A percentile compares a stretch with the other conserved stretches of the same genome.
These are phyloP conservation scores for Bombus cullumanus DNA, from an alignment of 1,140 invertebrate species.

Conservation along the genomic window DNA sequence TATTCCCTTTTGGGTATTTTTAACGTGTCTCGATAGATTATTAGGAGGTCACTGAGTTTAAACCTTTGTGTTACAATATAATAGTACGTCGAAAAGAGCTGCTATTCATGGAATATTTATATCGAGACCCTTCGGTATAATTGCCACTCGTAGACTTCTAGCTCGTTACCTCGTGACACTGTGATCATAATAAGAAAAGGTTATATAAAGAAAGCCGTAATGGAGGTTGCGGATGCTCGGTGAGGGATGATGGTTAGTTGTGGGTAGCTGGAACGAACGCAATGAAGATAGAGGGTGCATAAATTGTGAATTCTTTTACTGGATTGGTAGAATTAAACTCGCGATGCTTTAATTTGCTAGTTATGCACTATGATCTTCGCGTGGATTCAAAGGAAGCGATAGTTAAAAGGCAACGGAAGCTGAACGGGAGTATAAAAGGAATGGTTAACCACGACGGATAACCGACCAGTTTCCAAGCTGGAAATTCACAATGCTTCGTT, in stretches of 20 bases:
- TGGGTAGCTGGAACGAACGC: not conserved
- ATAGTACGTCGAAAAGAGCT: too few species aligned
- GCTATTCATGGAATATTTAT: not conserved
- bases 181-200: not conserved
- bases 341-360: not conserved
- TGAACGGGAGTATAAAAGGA: not conserved
- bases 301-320: not conserved
- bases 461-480: not conserved
- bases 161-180: not conserved
- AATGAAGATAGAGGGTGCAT: not conserved
- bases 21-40: not conserved
- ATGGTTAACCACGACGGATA: not conserved
- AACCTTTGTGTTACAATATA: too few species aligned
- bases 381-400: not conserved
- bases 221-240: not conserved
- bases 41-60: not conserved
- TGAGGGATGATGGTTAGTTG: not conserved
- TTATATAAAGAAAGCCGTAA: conserved; percentile 1
- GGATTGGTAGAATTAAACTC: not conserved
- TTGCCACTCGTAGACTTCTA: not conserved
- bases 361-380: not conserved
- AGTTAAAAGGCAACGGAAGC: too few species aligned
- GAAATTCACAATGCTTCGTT: conserved; percentile 30
- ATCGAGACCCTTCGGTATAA: not conserved
- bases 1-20: not conserved